phyloP scores from a whole-genome alignment of 2,113 vertebrate genomes.

The Tinamus guttatus region DNA sequence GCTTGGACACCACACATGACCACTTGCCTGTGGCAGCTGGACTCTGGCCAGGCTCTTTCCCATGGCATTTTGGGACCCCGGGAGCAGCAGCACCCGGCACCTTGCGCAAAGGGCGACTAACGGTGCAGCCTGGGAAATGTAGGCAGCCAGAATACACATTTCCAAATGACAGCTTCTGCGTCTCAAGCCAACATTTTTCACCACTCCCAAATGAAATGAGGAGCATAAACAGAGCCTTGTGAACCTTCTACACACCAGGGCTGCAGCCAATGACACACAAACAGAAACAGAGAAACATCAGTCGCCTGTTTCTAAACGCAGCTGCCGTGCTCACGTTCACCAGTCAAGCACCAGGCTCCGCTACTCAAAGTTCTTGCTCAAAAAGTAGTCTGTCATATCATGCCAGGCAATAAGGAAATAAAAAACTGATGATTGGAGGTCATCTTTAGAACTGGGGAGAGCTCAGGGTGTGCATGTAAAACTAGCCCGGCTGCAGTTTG shows the following conservation, averaged over 20 bases:
- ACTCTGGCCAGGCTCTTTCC: not conserved
- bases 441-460: not conserved
- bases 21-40: not conserved
- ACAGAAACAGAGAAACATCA: not conserved
- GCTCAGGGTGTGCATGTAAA: not conserved
- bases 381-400: not conserved
- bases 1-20: not conserved
- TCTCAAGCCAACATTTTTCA: not conserved
- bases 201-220: not conserved
- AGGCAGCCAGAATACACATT: not conserved
- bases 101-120: fast-evolving
- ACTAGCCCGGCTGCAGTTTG: fast-evolving
- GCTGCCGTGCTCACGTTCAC: not conserved
- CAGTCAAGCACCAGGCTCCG: not conserved
- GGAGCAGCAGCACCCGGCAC: not conserved
- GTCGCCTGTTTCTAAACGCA: fast-evolving
- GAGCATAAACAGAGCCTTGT: not conserved
- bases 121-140: not conserved
- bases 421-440: too few relatives aligned
- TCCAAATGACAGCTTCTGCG: not conserved
- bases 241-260: not conserved
- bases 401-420: not conserved
- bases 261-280: not conserved
- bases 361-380: not conserved
- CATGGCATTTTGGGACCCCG: not conserved